Evolutionary conservation across 2,888 invertebrate genomes (phyloP), one percentile per base, ranked within the genome.

Genomic region (Aphidius colemani): DNA sequence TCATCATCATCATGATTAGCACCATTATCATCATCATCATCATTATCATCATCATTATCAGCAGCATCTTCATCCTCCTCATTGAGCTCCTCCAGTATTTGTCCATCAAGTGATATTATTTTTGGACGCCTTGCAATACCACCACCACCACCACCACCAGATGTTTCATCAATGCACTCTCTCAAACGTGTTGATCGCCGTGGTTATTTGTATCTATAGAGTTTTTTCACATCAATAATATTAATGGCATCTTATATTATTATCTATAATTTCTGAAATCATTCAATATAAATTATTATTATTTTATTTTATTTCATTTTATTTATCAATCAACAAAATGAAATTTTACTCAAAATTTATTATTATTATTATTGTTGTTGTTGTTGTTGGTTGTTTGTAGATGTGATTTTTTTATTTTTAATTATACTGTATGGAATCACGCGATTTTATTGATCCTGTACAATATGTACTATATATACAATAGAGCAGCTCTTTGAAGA

Each of bases 201-300:
- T 77, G 78, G 81, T 80, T 81, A 81, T 79, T 78, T 81, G 70
- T 78, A 79, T 66, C 79, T 80, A 65, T 18, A 18, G 13, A 18
- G 13, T 18, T 18, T 18, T 18, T 18, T 18, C 13, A 18, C 13
- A 18, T 18, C 13, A 18, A 18, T 18, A 18, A 18, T 18, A 18
- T 18, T 18, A 18, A 18, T 18, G 13, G 2, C 13, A 18, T 18
- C 13, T 18, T 18, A 18, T 18, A 18, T 18, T 18, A 18, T 18
- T 18, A 18, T 18, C 13, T 18, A 18, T 18, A 18, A 18, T 18
- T 18, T 18, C 13, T 18, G 13, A 18, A 18, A 18, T 18, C 13
- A 18, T 18, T 18, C 13, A 18, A 18, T 18, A 18, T 18, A 18
- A 18, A 18, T 18, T 18, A 18, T 18, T 18, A 18, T 18, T 18